Evolutionary conservation across 2,113 vertebrate genomes (phyloP).

Genomic region (Corythornis cristatus): DNA sequence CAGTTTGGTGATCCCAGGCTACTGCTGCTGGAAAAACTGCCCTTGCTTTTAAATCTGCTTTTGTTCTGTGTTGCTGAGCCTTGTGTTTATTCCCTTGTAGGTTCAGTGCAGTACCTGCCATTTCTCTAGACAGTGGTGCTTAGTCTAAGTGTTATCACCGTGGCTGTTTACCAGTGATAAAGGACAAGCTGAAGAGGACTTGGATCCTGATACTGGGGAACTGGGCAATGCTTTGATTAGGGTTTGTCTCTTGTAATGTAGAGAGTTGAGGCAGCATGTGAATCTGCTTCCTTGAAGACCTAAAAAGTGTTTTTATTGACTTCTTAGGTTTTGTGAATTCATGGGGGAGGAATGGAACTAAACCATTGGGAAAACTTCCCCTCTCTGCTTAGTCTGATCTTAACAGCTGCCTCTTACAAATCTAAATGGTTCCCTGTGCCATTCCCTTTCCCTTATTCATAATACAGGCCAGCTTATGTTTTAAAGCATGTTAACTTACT

Average conservation of each 20-base stretch:
- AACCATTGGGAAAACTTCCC: background rate
- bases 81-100: background rate
- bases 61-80: background rate
- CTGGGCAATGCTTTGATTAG: background rate
- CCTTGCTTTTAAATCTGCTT: background rate
- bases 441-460: background rate
- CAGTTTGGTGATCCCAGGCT: background rate
- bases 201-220: background rate
- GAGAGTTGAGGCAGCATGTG: rapidly evolving
- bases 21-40: background rate
- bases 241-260: background rate
- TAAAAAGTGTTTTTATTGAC: background rate
- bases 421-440: background rate
- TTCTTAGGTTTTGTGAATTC: background rate
- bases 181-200: background rate
- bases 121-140: background rate
- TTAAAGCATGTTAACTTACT: no score
- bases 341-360: background rate
- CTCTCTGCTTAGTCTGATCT: background rate
- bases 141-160: background rate
- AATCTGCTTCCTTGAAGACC: background rate
- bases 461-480: no score
- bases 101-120: background rate
- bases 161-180: background rate
- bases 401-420: background rate